Base-by-base conservation (phyloP, 2,797 vertebrate species). In the Enteromius treurensis region DNA sequence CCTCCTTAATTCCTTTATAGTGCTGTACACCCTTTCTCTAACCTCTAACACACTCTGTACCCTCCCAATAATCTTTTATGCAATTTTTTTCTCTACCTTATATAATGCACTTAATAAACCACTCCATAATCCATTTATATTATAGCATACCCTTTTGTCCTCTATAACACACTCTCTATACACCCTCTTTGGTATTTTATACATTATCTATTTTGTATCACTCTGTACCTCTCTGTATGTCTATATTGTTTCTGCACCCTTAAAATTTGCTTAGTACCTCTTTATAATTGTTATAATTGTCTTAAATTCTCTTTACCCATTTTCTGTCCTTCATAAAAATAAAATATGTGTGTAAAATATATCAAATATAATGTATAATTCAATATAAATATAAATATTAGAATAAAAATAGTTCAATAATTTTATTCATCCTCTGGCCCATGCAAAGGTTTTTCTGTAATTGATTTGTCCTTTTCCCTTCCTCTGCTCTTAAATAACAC, bases 401-500 rank as follows among this genome's bases (percentile, higher is more conserved):
- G 11, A 45, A 45, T 45, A 13, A 34, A 19, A 34, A 37, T 65
- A 10, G 32, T 19, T 34, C 19, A 34, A 34, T 34, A 65, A 21
- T 65, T 21, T 1, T 21, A 65, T 9, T 65, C 32, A 34, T 65
- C 1, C 32, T 19, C 19, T 65, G 29, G 29, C 42, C 14, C 32
- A 58, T 19, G 34, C 34, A 7, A 7, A 37, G 19, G 32, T 37
- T 68, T 14, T 32, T 51, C 70, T 73, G 47, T 49, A 8, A 3
- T n/a, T 19, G 1, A 53, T 37, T 53, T 51, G 14, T 73, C 3
- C 17, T 32, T 51, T 74, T 21, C 26, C 5, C 4, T 53, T 32
- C 21, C 29, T 74, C 19, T 53, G 47, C 21, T 53, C 17, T 53
- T 74, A 74, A 53, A 74, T 37, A 74, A 74, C 47, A 74, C 70